Evolutionary conservation across 2,113 vertebrate genomes (phyloP), one percentile per base, ranked within the genome.

Genomic region (Gymnocephalus cernua): DNA sequence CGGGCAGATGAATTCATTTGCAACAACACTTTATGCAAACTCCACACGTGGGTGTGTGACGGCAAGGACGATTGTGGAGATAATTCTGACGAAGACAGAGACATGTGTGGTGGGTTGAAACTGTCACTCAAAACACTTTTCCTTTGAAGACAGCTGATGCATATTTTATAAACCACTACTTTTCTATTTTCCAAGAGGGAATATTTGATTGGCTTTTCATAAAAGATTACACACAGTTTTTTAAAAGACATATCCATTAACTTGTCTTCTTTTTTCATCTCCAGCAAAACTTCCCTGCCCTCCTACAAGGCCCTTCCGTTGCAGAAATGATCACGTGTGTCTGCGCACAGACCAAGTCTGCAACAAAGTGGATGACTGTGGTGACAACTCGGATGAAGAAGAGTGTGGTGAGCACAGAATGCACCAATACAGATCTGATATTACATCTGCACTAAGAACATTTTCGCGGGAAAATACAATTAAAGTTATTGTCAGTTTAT

Each of bases 1-100:
- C 96, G 96, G 86, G 89, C 95, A 2, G 98, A 99, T 93, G 98
- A 99, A 69, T 99, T 99, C 90, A 92, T 97, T 81, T 99, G 98
- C 93, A 99, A 99, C 94, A 99, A 99, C 93, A 98, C 97, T 3
- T 95, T 99, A 74, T 99, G 98, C 93, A 99, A 99, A 88, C 96
- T 99, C 5, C 96, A 96, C 84, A 95, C 96, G 56, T 99, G 98
- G 98, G 95, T 99, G 80, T 99, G 98, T 91, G 97, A 99, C 68
- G 98, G 98, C n/a, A 97, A 98, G 87, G 98, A 99, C 62, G 97
- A 99, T 83, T 99, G 98, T 35, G 98, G 98, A 50, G 98, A 99
- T 85, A 99, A 99, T 87, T 99, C 98, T 1, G 98, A 99, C 45
- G 98, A 99, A 95, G 95, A 96, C 57, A 74, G 88, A 32, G 97